These are phyloP conservation scores for Magallana angulata DNA, from an alignment of 1,140 invertebrate species.

Conservation along the genomic window DNA sequence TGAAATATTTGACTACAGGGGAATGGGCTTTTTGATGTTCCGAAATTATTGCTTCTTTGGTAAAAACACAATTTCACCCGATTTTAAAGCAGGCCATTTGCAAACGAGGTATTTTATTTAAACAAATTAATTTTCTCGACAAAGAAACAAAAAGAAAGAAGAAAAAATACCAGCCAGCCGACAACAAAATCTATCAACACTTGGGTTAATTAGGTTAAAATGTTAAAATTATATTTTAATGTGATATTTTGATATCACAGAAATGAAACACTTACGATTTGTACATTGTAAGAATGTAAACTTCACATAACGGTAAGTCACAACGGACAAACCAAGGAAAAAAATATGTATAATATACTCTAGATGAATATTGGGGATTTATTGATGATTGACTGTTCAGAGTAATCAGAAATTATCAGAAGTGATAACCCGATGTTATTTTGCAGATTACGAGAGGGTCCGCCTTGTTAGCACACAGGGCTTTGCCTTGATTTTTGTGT, in stretches of 20 bases:
- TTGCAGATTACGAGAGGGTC: slow-evolving; percentile 1
- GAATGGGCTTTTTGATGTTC: slow-evolving; percentile 28
- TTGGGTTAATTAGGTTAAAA: too few species aligned
- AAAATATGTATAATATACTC: not conserved
- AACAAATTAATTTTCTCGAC: not conserved
- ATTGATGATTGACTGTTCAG: slow-evolving; percentile 21
- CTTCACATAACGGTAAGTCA: not conserved
- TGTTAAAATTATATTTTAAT: too few species aligned
- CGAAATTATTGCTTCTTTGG: not conserved
- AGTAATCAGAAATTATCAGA: slow-evolving; percentile 28
- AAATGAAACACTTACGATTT: too few species aligned
- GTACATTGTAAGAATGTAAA: too few species aligned
- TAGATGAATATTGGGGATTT: not conserved
- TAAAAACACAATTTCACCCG: slow-evolving; percentile 12
- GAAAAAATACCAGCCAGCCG: too few species aligned
- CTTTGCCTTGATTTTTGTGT: slow-evolving; percentile 30
- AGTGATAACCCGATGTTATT: slow-evolving; percentile 20
- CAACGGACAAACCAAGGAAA: not conserved
- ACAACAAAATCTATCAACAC: too few species aligned
- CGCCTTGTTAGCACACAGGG: slow-evolving; percentile 24
- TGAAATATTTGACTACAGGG: slow-evolving; percentile 30
- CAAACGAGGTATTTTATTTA: not conserved
- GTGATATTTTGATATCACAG: too few species aligned
- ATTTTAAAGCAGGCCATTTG: not conserved
- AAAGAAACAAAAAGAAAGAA: not conserved